Conservation (phyloP, 1,140 invertebrate species). For the Drosophila funebris region DNA sequence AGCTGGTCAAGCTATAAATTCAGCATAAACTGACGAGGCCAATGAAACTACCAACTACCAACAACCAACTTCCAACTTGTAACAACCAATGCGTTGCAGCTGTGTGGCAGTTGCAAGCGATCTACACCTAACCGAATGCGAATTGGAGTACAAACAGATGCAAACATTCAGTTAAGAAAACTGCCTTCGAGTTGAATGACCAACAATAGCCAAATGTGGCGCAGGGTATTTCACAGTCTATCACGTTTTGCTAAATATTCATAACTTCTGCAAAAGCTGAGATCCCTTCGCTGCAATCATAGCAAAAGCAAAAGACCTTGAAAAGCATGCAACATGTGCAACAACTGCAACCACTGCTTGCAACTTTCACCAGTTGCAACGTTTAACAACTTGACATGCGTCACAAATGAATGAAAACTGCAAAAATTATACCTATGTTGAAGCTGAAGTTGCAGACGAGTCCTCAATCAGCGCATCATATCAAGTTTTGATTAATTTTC, state of each 20-base stretch:
- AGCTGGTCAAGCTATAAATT: conserved; percentile 12
- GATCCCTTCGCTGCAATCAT: conserved; percentile 12
- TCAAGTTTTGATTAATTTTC: background rate
- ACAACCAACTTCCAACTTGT: conserved; percentile 19
- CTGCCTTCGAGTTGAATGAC: conserved; percentile 49
- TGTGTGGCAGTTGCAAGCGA: conserved; percentile 26
- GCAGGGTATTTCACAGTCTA: background rate
- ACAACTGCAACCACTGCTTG: conserved; percentile 9
- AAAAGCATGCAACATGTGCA: conserved; percentile 57
- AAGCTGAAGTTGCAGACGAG: background rate
- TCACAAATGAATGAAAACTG: conserved; percentile 39
- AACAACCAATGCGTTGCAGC: conserved; percentile 16
- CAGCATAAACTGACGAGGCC: conserved; percentile 7
- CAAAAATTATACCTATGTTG: conserved; percentile 41
- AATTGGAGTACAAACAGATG: conserved; percentile 41
- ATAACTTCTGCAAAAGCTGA: background rate
- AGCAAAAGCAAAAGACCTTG: conserved; percentile 65
- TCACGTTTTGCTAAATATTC: background rate
- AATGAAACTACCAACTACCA: conserved; percentile 10
- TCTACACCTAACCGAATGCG: conserved; percentile 42
- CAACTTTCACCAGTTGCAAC: conserved; percentile 73
- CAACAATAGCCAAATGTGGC: conserved; percentile 37
- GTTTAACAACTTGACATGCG: conserved; percentile 1
- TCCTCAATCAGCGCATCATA: too few species aligned
- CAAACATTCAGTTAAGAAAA: background rate